Percentiles rank a stretch among this genome's conserved stretches.
Evolutionary conservation across 2,888 invertebrate genomes (phyloP).

Genomic region (Temnothorax ravouxi): DNA sequence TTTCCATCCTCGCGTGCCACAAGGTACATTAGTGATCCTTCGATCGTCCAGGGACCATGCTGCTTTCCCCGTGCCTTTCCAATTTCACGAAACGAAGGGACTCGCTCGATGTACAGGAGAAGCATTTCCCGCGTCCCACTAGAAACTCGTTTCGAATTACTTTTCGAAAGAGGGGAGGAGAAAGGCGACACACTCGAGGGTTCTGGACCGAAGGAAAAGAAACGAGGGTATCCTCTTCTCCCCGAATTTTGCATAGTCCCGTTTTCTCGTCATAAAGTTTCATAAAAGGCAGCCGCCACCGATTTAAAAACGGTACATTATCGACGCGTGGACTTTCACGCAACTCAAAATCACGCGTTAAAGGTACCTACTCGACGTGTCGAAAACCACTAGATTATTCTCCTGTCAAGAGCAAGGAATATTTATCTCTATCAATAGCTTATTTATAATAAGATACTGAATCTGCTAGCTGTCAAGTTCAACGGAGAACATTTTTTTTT

Average conservation of each 20-base stretch:
- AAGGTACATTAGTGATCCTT: conserved; percentile 55
- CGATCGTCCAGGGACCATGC: conserved; percentile 50
- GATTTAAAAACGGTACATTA: conserved; percentile 18
- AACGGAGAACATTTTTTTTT: not conserved
- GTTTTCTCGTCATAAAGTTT: conserved; percentile 10
- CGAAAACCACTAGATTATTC: not conserved
- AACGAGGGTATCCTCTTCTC: conserved; percentile 17
- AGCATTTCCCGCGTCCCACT: conserved; percentile 50
- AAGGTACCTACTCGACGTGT: not conserved
- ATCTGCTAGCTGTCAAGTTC: not conserved
- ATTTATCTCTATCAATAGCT: not conserved
- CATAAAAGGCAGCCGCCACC: not conserved
- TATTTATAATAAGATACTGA: not conserved
- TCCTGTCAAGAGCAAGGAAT: not conserved
- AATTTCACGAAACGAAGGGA: conserved; percentile 61
- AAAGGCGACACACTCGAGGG: conserved; percentile 40
- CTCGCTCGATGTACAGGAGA: conserved; percentile 43
- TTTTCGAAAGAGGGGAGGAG: conserved; percentile 45
- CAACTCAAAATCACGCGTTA: not conserved
- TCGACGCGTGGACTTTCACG: not conserved
- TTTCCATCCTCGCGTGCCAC: conserved; percentile 43
- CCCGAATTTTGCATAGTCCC: not conserved
- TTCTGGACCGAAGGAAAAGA: conserved; percentile 19
- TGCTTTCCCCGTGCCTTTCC: conserved; percentile 58
- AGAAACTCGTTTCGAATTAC: conserved; percentile 61